phyloP scores from a whole-genome alignment of 1,140 invertebrate genomes.

The Drosophila melanogaster region Release_6_plus_ISO1_MT NC_004354.4:6802001-6802500 shows the following conservation, averaged over 20 bases:
- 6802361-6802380: neutral
- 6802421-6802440: neutral
- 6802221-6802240: slow-evolving; percentile 1
- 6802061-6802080: neutral
- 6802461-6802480: slow-evolving; percentile 1
- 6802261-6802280: neutral
- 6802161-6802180: no score
- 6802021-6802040: neutral
- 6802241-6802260: neutral
- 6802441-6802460: slow-evolving; percentile 1
- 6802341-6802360: neutral
- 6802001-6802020: no score
- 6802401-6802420: neutral
- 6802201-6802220: no score
- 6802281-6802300: neutral
- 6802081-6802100: neutral
- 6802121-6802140: no score
- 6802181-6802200: no score
- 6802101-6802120: neutral
- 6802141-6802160: neutral
- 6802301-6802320: neutral
- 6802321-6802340: neutral
- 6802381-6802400: neutral
- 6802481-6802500: neutral
- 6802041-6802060: neutral